Conservation (phyloP, 2,113 vertebrate species). For the Aldabrachelys gigantea region DNA sequence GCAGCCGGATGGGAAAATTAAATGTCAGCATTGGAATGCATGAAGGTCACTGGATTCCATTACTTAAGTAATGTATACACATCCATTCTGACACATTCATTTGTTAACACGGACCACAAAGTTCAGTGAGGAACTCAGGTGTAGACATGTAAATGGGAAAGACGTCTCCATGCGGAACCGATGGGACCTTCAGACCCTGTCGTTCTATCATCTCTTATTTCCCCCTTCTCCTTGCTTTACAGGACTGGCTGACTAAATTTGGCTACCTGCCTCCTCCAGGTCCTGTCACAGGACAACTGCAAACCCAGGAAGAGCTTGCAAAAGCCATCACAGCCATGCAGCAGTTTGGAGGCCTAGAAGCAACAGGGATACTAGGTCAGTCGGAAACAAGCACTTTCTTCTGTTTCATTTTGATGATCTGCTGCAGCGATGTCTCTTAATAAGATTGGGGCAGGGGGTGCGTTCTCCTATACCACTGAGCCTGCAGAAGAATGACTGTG, state of each 20-base stretch:
- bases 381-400: not conserved
- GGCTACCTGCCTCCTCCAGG: conserved; percentile 93
- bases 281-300: conserved; percentile 87
- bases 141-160: not conserved
- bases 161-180: not conserved
- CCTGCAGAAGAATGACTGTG: not conserved
- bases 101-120: not conserved
- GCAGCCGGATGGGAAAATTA: conserved; percentile 2
- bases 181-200: rapidly evolving
- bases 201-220: not conserved
- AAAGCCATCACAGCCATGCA: conserved; percentile 96
- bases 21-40: not conserved
- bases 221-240: not conserved
- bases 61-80: conserved; percentile 5
- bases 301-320: conserved; percentile 91
- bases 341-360: conserved; percentile 91
- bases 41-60: not conserved
- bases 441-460: rapidly evolving
- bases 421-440: not conserved
- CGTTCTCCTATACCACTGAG: rapidly evolving
- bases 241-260: conserved; percentile 97
- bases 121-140: not conserved
- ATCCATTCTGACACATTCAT: not conserved
- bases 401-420: rapidly evolving
- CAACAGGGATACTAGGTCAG: conserved; percentile 91